phyloP scores from a whole-genome alignment of 2,797 vertebrate species.

The Scolopax rusticola region DNA sequence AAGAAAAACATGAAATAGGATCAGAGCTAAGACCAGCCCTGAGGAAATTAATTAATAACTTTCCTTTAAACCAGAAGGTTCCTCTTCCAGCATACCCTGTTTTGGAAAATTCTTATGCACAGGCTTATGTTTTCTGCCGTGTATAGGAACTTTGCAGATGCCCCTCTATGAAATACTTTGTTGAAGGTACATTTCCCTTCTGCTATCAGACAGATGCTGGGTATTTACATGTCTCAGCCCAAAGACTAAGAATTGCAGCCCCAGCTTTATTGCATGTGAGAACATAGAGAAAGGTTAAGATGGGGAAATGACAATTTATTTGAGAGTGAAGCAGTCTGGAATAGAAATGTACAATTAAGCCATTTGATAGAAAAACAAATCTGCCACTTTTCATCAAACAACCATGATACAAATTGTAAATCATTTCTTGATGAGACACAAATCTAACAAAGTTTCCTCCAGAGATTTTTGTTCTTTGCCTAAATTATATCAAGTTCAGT shows the following conservation, averaged over 20 bases:
- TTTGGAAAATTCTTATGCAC: neutral
- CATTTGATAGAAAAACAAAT: slow-evolving; percentile 37
- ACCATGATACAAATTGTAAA: slow-evolving; percentile 50
- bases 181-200: neutral
- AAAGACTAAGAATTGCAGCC: neutral
- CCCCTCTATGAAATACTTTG: neutral
- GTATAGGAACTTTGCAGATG: neutral
- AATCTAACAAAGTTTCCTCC: slow-evolving; percentile 16
- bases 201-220: neutral
- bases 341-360: neutral
- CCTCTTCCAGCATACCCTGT: neutral
- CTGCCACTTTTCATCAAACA: slow-evolving; percentile 35
- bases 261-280: neutral
- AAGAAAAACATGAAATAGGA: slow-evolving; percentile 22
- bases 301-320: slow-evolving; percentile 25
- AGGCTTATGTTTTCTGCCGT: neutral
- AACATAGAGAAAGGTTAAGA: neutral
- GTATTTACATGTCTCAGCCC: neutral
- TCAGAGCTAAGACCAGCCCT: neutral
- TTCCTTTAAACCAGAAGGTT: neutral
- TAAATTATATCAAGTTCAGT: slow-evolving; percentile 12
- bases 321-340: slow-evolving; percentile 31
- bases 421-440: slow-evolving; percentile 31
- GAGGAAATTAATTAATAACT: neutral
- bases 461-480: slow-evolving; percentile 45